Evolutionary conservation across 2,797 vertebrate genomes (phyloP), one percentile per base, ranked within the genome.

Genomic region (Jordanella pulchra): DNA sequence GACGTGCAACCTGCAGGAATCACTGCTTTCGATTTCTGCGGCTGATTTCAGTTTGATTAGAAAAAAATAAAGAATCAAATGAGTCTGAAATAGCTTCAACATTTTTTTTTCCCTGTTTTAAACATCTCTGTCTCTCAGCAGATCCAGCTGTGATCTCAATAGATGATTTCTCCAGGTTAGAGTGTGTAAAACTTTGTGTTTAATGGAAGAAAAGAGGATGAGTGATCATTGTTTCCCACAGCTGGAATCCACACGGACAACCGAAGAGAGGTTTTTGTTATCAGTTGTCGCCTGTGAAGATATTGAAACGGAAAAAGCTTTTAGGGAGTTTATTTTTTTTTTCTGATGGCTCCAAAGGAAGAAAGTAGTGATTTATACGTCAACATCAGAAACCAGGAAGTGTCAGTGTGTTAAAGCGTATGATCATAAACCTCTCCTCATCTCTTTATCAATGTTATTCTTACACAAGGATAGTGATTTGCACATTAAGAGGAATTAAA

Each of bases 221-320:
- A 82, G 81, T 80, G 76, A 82, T 85, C 89, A 84, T 77, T 69
- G 71, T 64, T 81, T 84, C 73, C 78, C 78, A 89, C 91, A 92
- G 89, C 90, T 93, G 92, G 85, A 80, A 79, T 83, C 81, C 92
- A 93, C 84, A 91, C 92, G 91, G 86, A 70, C 81, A 28, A 83
- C 68, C 71, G n/a, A n/a, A 72, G 32, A 85, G 89, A 86, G 85
- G 85, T 86, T 87, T 87, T 69, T 76, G 72, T 85, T 85, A 73
- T 77, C 42, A 6, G 66, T 3, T 53, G 69, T 81, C 64, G 61
- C 75, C 88, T 78, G 86, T 87, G 85, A 84, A 88, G 58, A 74
- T 85, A 85, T 88, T 76, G 84, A 55, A 65, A 71, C 70, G 44
- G 65, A 81, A 75, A 45, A 51, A 75, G 78, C 27, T 45, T 9